Evolutionary conservation across 2,113 vertebrate genomes (phyloP), one percentile per base, ranked within the genome.

Genomic region (Rhinopomastus cyanomelas): DNA sequence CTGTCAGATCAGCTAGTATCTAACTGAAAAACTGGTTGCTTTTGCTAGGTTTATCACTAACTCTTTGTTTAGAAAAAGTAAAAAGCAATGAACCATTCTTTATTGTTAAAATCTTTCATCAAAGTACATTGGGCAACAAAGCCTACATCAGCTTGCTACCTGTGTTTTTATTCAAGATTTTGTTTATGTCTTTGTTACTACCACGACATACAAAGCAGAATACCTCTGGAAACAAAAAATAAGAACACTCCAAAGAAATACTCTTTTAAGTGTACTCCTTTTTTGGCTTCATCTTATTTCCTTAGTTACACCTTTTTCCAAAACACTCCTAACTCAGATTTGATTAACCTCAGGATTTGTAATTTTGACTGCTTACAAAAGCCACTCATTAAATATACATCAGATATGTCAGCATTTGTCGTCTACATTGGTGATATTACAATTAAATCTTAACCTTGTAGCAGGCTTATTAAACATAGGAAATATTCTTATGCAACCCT

Each of bases 361-460:
- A 49, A 60, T 60, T 78, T 83, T 90, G 68, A 83, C 42, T 88
- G 44, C 27, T 84, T 77, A 86, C 61, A 81, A 84, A 91, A 80
- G 0, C 1, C 11, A 39, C 29, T 78, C 48, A 77, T 83, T 85
- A 94, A 87, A 92, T 89, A 76, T 82, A 56, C 34, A 89, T 75
- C 57, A 64, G 25, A 29, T 85, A 51, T 82, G 76, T 69, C 44
- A 86, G 30, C 18, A 78, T 86, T 91, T 78, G 27, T 81, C 26
- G 64, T 67, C 68, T 90, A 52, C 25, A 32, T 0, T 39, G 37
- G 44, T 64, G 36, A 53, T 62, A 85, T 32, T 81, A 88, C 34
- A 78, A 59, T 78, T 85, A 83, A 88, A 88, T 75, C 37, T 73
- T 84, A 90, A 81, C 65, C 52, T 85, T 71, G 8, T 26, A 81